A percentile compares a stretch with the other conserved stretches of the same genome.
Conservation (phyloP, 2,113 vertebrate species). For the Hystrix brachyura region DNA sequence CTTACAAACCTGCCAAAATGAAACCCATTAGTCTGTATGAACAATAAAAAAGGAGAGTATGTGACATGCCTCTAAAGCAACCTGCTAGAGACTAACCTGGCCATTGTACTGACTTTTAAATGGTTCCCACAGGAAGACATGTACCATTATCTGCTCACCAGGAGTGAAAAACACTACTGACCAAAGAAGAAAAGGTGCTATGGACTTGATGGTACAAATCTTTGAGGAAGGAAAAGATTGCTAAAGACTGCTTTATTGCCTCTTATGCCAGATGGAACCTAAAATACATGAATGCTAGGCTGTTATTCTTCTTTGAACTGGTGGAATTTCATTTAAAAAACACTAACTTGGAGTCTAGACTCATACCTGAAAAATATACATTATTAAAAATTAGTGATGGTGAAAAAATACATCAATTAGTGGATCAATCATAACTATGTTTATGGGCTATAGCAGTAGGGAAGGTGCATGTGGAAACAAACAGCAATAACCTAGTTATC, state of each 20-base stretch:
- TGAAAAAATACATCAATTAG: background rate
- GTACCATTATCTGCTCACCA: constrained; percentile 27
- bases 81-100: constrained; percentile 50
- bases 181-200: background rate
- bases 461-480: background rate
- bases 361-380: background rate
- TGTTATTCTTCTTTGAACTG: background rate
- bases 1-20: background rate
- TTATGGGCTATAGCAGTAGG: background rate
- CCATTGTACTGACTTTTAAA: constrained; percentile 66
- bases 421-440: background rate
- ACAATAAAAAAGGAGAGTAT: background rate
- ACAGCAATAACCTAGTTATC: background rate
- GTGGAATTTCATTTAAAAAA: background rate
- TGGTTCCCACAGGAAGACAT: constrained; percentile 40
- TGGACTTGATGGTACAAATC: background rate
- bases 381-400: background rate
- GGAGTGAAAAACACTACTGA: background rate
- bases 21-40: background rate
- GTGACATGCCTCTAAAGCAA: constrained; percentile 42
- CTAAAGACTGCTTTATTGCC: background rate
- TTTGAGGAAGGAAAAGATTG: background rate
- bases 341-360: background rate
- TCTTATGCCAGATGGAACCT: background rate
- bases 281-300: background rate